Evolutionary conservation across 2,888 invertebrate species (phyloP), one percentile per base, ranked within the genome.

Genomic region (Heliconius erato): DNA sequence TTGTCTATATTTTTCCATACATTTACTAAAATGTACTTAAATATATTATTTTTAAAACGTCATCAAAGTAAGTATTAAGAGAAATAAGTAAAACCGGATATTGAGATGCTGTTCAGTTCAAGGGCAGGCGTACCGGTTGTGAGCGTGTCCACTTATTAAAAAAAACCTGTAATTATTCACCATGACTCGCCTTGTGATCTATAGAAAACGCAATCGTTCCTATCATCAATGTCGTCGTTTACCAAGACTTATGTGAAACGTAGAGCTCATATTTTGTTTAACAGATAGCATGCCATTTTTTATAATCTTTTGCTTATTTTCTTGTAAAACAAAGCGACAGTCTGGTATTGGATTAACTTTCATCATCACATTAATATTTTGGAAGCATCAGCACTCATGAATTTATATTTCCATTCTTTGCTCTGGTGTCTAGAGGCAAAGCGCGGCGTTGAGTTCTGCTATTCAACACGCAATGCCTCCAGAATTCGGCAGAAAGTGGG

Each of bases 41-140:
- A 40, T 44, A 44, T 44, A 44, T 6, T 40, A 11, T 69, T 71
- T 69, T 14, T 16, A 59, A 68, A 63, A 69, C 69, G 19, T 77
- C 69, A 76, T 44, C 76, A 59, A 63, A 77, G 7, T 63, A 28
- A 44, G 40, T 79, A 74, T 79, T 40, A 44, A 74, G 69, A 80
- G 63, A 81, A 81, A 77, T 68, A 80, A 68, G 68, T 71, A 81
- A 77, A 81, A 86, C 87, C 85, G 86, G 87, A 87, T 85, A 79
- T 86, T 80, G 81, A 84, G 82, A 83, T 85, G 84, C 81, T 76
- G 72, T 81, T 74, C 84, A 85, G 86, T 89, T 88, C 89, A 89
- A 88, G 88, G 88, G 85, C 87, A 83, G 68, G 65, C 40, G 79
- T 86, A 87, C 87, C 86, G 86, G 87, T 88, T 88, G 82, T 78